Conservation (phyloP, 2,888 invertebrate genomes). For the Eurytoma adleriae region DNA sequence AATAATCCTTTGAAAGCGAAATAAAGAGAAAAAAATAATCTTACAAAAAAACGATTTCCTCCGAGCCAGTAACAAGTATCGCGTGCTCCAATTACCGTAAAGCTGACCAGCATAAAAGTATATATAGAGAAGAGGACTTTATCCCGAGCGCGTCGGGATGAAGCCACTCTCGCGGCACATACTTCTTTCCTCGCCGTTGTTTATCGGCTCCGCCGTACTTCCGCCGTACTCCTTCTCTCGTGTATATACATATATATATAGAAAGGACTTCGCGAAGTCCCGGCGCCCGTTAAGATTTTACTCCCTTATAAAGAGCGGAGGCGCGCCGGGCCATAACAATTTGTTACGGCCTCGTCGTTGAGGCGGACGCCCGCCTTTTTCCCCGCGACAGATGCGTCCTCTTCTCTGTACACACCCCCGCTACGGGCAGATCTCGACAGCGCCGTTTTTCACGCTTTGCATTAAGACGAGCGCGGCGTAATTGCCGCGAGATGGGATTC, state of each 20-base stretch:
- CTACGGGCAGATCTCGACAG: neutral
- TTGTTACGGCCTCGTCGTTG: slow-evolving; percentile 49
- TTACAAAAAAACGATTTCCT: neutral
- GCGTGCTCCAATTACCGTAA: neutral
- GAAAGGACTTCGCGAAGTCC: neutral
- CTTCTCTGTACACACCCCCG: slow-evolving; percentile 4
- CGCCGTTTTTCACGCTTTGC: neutral
- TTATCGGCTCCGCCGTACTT: slow-evolving; percentile 17
- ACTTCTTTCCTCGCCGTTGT: slow-evolving; percentile 21
- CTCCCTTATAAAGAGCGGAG: slow-evolving; percentile 31
- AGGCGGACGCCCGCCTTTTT: slow-evolving; percentile 28
- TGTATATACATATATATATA: too few relatives aligned
- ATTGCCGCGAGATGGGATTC: too few relatives aligned
- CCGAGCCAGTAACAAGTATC: neutral
- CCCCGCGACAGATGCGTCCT: slow-evolving; percentile 38
- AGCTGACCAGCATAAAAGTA: too few relatives aligned
- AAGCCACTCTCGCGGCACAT: slow-evolving; percentile 23
- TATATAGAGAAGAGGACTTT: too few relatives aligned
- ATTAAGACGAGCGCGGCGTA: too few relatives aligned
- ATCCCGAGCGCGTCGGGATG: slow-evolving; percentile 29
- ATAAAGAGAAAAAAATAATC: neutral
- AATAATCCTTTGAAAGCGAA: neutral
- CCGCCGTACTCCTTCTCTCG: slow-evolving; percentile 11
- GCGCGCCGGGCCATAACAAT: slow-evolving; percentile 38
- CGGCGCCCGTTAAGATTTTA: slow-evolving; percentile 44